Base-by-base conservation (phyloP, 2,113 vertebrate species). In the Phylloscopus whistleri region DNA sequence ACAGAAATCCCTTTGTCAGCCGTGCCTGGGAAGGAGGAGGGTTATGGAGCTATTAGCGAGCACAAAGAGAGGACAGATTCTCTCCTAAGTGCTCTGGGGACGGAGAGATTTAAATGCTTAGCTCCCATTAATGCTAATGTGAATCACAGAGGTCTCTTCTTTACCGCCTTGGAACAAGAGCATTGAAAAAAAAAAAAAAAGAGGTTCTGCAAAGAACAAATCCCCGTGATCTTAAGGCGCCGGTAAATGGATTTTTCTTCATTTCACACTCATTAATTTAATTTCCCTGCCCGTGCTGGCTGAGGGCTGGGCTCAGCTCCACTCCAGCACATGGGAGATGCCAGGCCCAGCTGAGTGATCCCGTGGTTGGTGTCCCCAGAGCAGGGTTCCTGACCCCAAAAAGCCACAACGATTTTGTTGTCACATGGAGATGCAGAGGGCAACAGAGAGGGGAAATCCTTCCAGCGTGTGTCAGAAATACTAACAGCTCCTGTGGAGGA, bases 1-100 rank as follows among this genome's bases (percentile, higher is more conserved):
- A 92, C 94, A 95, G 94, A 91, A 94, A 92, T 84, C 11, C 73
- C 95, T 89, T 96, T 96, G 95, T 93, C 73, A 93, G 89, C 68
- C 5, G 2, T n/a, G 88, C 85, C 86, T 64, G 93, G 93, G 91
- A 84, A 89, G 95, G 70, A 89, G 68, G 90, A 89, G 68, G 90
- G 93, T 79, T n/a, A 23, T 58, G 35, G 88, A 93, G 87, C 95
- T 63, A 13, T 93, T 70, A 87, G 43, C 0, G 13, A 93, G 83
- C 89, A 86, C 95, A 87, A 93, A 93, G 81, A 74, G 26, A 27
- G 91, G 80, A 81, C 9, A 62, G 73, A 89, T 92, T 41, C 89
- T 48, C 94, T 84, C 56, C 75, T 51, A 7, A 85, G 94, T 78
- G 91, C 95, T 94, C 89, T 1, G 44, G 93, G 93, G 91, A 95